Evolutionary conservation across 2,113 vertebrate genomes (phyloP).

Genomic region (Pangasianodon hypophthalmus): DNA sequence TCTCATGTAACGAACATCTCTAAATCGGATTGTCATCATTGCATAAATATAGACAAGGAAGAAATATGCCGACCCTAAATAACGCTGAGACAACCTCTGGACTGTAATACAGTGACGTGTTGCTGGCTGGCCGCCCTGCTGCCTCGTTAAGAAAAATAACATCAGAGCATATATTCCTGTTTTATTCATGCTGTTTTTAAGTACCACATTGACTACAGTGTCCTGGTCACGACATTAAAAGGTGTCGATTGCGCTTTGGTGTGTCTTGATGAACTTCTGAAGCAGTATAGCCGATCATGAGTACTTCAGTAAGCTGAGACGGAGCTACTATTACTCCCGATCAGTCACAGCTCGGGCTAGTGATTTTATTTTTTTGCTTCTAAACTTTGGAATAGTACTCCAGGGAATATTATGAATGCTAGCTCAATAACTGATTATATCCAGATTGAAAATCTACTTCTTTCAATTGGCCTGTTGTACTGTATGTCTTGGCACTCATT

Average conservation of each 20-base stretch:
- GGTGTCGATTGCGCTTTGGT: not conserved
- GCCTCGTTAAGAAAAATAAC: not conserved
- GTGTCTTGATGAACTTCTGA: not conserved
- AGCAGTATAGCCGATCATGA: not conserved
- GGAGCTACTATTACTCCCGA: not conserved
- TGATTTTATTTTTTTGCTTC: not conserved
- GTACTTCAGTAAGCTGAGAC: not conserved
- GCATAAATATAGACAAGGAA: not conserved
- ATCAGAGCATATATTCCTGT: not conserved
- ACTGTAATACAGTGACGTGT: not conserved
- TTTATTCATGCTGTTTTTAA: not conserved
- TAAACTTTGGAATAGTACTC: not conserved
- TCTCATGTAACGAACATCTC: not conserved
- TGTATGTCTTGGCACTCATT: not conserved
- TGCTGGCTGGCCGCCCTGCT: not conserved
- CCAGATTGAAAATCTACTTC: not conserved
- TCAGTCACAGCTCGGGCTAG: not conserved
- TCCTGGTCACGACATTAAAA: not conserved
- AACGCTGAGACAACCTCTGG: not conserved
- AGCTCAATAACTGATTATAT: not conserved
- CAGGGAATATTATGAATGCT: not conserved
- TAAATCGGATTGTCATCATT: not conserved
- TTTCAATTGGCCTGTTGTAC: not conserved
- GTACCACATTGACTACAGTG: not conserved
- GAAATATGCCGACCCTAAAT: not conserved